These are phyloP conservation scores for Hyla sarda DNA, from an alignment of 2,113 vertebrate species.

Conservation along the genomic window DNA sequence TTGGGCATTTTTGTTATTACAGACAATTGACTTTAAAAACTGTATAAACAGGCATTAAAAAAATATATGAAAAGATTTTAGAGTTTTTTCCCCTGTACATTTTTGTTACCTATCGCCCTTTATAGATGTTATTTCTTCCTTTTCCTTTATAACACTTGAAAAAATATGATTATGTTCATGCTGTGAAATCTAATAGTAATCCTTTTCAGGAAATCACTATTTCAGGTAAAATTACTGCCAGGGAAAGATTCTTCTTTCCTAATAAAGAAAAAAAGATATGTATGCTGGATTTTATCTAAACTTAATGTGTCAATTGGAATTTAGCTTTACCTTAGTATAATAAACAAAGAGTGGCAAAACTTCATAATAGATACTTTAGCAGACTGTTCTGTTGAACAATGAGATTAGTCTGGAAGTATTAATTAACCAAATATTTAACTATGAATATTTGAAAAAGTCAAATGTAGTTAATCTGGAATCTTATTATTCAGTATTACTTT, in stretches of 20 bases:
- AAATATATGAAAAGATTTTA: not conserved
- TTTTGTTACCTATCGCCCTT: not conserved
- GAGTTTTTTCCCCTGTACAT: not conserved
- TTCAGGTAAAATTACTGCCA: not conserved
- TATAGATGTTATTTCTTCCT: not conserved
- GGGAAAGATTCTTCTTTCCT: not conserved
- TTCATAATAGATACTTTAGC: no score
- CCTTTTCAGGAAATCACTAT: not conserved
- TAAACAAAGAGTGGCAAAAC: no score
- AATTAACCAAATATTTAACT: no score
- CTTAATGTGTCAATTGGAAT: no score
- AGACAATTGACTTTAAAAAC: not conserved
- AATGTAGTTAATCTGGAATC: no score
- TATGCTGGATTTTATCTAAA: no score
- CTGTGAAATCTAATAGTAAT: not conserved
- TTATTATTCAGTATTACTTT: no score
- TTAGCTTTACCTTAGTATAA: no score
- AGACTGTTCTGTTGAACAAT: no score
- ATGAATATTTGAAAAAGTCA: no score
- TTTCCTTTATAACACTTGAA: not conserved
- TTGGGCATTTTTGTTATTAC: not conserved
- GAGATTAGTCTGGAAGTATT: no score
- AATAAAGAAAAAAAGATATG: not conserved
- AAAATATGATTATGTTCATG: not conserved
- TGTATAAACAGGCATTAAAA: not conserved